phyloP scores from a whole-genome alignment of 2,113 vertebrate species.

The Aramus guarauna region DNA sequence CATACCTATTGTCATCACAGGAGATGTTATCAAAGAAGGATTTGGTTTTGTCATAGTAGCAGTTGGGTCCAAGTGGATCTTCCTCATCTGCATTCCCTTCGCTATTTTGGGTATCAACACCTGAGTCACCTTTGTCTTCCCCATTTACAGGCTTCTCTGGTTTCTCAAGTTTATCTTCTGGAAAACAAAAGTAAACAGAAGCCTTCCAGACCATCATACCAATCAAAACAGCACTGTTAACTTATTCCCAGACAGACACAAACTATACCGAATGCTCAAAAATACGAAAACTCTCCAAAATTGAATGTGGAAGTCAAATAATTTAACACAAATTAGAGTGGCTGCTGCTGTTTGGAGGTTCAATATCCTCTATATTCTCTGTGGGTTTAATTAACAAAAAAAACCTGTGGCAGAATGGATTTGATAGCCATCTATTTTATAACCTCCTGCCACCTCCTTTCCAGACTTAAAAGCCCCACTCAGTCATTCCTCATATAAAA shows the following conservation, averaged over 20 bases:
- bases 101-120: conserved; percentile 82
- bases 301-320: not conserved
- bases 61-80: conserved; percentile 83
- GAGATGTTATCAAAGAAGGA: conserved; percentile 99
- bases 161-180: conserved; percentile 89
- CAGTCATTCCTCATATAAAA: not conserved
- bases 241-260: not conserved
- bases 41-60: conserved; percentile 98
- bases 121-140: conserved; percentile 91
- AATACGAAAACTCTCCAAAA: not conserved
- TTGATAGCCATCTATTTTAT: not conserved
- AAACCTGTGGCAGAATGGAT: not conserved
- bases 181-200: conserved; percentile 29
- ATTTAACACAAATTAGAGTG: not conserved
- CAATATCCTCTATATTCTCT: not conserved
- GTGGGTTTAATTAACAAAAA: not conserved
- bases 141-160: conserved; percentile 89
- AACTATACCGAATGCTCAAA: not conserved
- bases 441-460: not conserved
- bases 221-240: not conserved
- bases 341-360: not conserved
- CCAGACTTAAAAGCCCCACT: not conserved
- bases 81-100: conserved; percentile 90
- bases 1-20: conserved; percentile 90
- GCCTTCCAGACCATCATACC: not conserved